Evolutionary conservation across 2,797 vertebrate species (phyloP), one percentile per base, ranked within the genome.

Genomic region (Xiphorhynchus erythropygius): DNA sequence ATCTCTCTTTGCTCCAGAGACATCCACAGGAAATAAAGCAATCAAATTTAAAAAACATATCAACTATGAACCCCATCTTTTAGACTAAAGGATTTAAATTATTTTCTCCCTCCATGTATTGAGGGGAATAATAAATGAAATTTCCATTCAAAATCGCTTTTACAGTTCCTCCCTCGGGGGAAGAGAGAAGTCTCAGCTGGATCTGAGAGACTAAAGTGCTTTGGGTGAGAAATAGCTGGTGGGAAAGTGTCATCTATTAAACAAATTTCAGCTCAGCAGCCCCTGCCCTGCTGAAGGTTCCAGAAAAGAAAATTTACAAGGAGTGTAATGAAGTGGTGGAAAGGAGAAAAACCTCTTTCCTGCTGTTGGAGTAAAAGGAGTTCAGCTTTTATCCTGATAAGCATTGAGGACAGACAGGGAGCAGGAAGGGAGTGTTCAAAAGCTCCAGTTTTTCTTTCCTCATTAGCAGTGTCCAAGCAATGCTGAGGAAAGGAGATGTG

Each of bases 121-220:
- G 35, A 67, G 47, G 16, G 53, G 53, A 79, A 79, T 84, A 80
- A 68, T 68, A 28, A 82, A 94, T 67, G 10, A 81, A 81, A 86
- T 74, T 95, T 89, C n/a, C 42, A 74, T 70, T 84, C 68, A 84
- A 84, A 84, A 80, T 25, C 52, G 32, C 32, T 87, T 91, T 93
- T 91, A 84, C 57, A 56, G 19, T 82, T 91, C 32, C 22, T 5
- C 35, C 14, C 67, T 82, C 1, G 1, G n/a, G 37, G 42, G 30
- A 21, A 44, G 21, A 57, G 39, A 18, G 18, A 73, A 62, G 22
- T 49, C 49, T 82, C 55, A 76, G 25, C 13, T 79, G 59, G 39
- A 88, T 35, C 71, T 76, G 59, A 93, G 67, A 87, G 39, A 64
- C 53, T 78, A 41, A 42, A 69, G 46, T 53, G 55, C 24, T 25